A percentile compares a stretch with the other conserved stretches of the same genome.
These are phyloP conservation scores for Eristalis arbustorum DNA, from an alignment of 2,888 invertebrate genomes.

Conservation along the genomic window DNA sequence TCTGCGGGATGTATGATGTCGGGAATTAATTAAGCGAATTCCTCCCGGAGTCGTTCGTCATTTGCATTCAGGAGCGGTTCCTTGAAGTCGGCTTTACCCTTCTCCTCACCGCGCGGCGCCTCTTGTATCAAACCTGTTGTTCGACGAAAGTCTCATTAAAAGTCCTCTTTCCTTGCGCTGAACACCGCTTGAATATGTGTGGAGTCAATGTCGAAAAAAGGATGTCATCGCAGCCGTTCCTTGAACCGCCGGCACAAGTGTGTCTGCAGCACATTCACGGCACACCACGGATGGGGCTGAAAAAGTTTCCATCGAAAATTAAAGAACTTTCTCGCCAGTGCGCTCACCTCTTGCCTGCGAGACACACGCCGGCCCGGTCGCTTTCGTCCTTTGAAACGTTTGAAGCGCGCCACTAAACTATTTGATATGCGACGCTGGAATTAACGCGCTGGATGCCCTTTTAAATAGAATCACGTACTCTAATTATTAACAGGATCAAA, in stretches of 20 bases:
- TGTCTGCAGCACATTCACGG: neutral
- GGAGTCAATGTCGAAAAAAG: slow-evolving; percentile 40
- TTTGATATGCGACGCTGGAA: slow-evolving; percentile 62
- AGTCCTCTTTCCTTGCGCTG: slow-evolving; percentile 11
- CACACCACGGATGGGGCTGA: no score
- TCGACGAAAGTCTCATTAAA: slow-evolving; percentile 31
- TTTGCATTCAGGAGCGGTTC: slow-evolving; percentile 26
- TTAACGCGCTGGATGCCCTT: slow-evolving; percentile 51
- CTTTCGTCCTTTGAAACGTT: neutral
- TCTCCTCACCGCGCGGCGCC: neutral
- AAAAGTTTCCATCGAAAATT: slow-evolving; percentile 42
- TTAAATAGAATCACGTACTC: slow-evolving; percentile 69
- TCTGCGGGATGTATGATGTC: neutral
- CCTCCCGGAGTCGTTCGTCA: slow-evolving; percentile 23
- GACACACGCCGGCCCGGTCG: neutral
- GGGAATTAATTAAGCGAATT: slow-evolving; percentile 51
- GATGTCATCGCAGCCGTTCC: slow-evolving; percentile 11
- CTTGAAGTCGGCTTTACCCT: neutral
- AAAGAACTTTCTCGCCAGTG: slow-evolving; percentile 34
- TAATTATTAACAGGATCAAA: slow-evolving; percentile 69
- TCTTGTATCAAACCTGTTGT: slow-evolving; percentile 44
- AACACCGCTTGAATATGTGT: slow-evolving; percentile 55
- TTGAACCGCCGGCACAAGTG: slow-evolving; percentile 30
- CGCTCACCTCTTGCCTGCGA: neutral
- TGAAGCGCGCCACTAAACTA: slow-evolving; percentile 46